Conservation (phyloP, 2,888 invertebrate genomes). For the Ophioninae sp. region DNA sequence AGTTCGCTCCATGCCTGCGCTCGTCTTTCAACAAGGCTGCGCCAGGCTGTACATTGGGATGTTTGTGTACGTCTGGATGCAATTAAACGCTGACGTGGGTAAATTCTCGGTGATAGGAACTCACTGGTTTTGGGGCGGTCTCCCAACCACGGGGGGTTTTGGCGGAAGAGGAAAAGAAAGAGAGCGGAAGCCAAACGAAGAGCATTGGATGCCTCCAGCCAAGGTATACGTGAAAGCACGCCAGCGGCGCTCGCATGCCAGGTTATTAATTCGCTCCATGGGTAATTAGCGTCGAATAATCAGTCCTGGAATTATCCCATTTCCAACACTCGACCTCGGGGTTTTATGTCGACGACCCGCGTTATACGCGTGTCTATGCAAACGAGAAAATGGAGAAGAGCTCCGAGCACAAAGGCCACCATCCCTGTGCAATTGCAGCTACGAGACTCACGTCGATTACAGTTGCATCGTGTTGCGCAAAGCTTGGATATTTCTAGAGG, state of each 20-base stretch:
- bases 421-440: constrained; percentile 13
- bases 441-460: constrained; percentile 36
- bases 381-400: constrained; percentile 52
- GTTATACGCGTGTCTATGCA: constrained; percentile 59
- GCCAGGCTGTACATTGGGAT: background rate
- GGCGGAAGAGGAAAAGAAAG: constrained; percentile 10
- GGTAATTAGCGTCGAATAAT: constrained; percentile 65
- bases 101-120: constrained; percentile 28
- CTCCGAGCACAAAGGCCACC: constrained; percentile 21
- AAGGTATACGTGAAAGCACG: constrained; percentile 29
- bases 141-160: constrained; percentile 36
- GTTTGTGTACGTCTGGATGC: constrained; percentile 36
- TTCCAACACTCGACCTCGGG: constrained; percentile 53
- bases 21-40: constrained; percentile 3
- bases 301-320: constrained; percentile 61
- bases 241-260: constrained; percentile 53
- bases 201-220: constrained; percentile 33
- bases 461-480: constrained; percentile 12
- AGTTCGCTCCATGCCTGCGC: constrained; percentile 14
- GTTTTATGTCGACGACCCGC: constrained; percentile 55
- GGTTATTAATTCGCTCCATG: constrained; percentile 62
- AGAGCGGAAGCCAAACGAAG: background rate
- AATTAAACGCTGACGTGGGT: constrained; percentile 33
- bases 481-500: constrained; percentile 1
- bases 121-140: constrained; percentile 17